Conservation (phyloP, 2,113 vertebrate genomes). For the Greenwoodochromis staneri region DNA sequence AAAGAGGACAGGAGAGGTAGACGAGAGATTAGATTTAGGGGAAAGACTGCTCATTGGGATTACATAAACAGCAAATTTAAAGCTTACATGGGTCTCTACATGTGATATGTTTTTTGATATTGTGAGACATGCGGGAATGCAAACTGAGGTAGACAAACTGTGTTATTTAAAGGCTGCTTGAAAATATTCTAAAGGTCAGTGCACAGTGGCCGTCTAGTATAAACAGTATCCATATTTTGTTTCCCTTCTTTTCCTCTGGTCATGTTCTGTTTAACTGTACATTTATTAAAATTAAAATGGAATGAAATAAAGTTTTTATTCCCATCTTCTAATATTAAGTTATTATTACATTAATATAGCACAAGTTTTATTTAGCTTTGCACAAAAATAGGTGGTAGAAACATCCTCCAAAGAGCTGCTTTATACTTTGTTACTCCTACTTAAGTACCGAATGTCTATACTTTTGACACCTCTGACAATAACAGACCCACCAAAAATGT, state of each 20-base stretch:
- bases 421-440: too few relatives aligned
- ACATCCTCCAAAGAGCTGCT: not conserved
- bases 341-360: not conserved
- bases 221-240: not conserved
- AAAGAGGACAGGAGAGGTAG: not conserved
- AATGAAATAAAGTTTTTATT: not conserved
- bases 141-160: not conserved
- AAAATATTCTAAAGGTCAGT: not conserved
- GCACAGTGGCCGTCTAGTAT: not conserved
- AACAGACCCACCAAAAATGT: too few relatives aligned
- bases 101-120: not conserved
- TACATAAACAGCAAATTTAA: not conserved
- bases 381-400: not conserved
- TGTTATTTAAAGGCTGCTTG: not conserved
- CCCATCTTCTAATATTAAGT: not conserved
- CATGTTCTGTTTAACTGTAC: not conserved
- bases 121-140: not conserved
- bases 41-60: not conserved
- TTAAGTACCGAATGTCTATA: too few relatives aligned
- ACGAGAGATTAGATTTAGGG: not conserved
- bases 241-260: not conserved
- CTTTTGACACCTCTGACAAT: too few relatives aligned
- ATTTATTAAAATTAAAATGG: not conserved
- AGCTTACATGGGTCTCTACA: not conserved
- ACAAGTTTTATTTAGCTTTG: not conserved